Evolutionary conservation across 2,113 vertebrate genomes (phyloP).

Genomic region (Pongo pygmaeus): DNA sequence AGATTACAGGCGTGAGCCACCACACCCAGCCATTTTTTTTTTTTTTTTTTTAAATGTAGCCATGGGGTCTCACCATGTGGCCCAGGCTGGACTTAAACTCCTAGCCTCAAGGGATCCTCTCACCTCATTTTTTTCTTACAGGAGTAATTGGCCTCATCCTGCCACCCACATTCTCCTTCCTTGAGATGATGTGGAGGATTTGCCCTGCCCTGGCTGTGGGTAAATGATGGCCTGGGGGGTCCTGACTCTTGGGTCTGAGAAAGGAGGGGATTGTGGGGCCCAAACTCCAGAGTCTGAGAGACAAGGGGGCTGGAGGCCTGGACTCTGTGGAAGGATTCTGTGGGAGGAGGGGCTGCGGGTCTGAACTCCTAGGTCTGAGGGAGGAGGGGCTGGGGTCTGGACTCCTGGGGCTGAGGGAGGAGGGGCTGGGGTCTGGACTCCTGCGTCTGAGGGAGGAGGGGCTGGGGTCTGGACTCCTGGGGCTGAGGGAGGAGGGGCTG

Average conservation of each 20-base stretch:
- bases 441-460: not conserved
- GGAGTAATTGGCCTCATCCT: conserved; percentile 80
- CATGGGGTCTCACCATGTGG: no score
- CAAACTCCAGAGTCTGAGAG: not conserved
- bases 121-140: not conserved
- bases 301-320: no score
- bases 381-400: no score
- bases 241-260: not conserved
- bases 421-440: no score
- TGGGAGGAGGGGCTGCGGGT: not conserved
- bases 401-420: not conserved
- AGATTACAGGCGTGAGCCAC: no score
- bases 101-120: no score
- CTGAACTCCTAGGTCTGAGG: not conserved
- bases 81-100: no score
- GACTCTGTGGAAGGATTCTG: not conserved
- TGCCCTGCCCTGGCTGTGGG: conserved; percentile 83
- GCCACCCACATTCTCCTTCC: conserved; percentile 75
- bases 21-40: no score
- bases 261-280: no score
- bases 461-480: no score
- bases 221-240: conserved; percentile 36
- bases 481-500: no score
- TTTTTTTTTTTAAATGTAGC: no score
- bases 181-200: conserved; percentile 82